A percentile compares a stretch with the other conserved stretches of the same genome.
These are phyloP conservation scores for Ernsta delagoae DNA, from an alignment of 2,888 invertebrate genomes.

Conservation along the genomic window DNA sequence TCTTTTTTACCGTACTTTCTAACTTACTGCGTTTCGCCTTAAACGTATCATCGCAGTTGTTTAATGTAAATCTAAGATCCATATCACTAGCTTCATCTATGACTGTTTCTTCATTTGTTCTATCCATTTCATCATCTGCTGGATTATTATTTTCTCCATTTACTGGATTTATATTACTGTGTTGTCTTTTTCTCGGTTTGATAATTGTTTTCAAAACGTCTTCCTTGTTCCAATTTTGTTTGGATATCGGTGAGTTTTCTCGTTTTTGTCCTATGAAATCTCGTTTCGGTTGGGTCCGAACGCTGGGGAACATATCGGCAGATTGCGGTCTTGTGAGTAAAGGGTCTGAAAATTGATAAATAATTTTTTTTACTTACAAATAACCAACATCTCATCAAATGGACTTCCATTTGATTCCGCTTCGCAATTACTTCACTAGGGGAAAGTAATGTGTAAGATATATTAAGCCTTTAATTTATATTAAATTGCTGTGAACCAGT, in stretches of 20 bases:
- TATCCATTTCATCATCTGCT: neutral
- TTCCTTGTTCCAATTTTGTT: neutral
- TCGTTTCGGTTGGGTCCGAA: neutral
- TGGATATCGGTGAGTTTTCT: neutral
- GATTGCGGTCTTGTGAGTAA: neutral
- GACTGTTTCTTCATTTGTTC: neutral
- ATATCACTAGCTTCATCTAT: conserved; percentile 5
- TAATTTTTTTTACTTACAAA: too few species aligned
- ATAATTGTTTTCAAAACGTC: neutral
- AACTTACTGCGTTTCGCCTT: conserved; percentile 61
- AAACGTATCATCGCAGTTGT: conserved; percentile 51
- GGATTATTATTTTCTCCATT: neutral
- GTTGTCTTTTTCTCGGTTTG: neutral
- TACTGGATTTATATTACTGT: neutral
- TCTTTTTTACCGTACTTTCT: conserved; percentile 56
- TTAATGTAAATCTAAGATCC: conserved; percentile 32
- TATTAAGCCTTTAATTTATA: too few species aligned
- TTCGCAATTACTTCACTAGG: too few species aligned
- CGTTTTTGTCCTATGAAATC: neutral
- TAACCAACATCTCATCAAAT: too few species aligned
- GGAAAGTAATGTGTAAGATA: too few species aligned
- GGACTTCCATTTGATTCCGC: too few species aligned
- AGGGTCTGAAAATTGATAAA: too few species aligned
- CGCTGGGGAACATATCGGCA: neutral
- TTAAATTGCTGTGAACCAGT: too few species aligned